Percentiles rank a stretch among this genome's conserved stretches.
Conservation (phyloP, 1,140 invertebrate genomes). For the Vollenhovia emeryi region DNA sequence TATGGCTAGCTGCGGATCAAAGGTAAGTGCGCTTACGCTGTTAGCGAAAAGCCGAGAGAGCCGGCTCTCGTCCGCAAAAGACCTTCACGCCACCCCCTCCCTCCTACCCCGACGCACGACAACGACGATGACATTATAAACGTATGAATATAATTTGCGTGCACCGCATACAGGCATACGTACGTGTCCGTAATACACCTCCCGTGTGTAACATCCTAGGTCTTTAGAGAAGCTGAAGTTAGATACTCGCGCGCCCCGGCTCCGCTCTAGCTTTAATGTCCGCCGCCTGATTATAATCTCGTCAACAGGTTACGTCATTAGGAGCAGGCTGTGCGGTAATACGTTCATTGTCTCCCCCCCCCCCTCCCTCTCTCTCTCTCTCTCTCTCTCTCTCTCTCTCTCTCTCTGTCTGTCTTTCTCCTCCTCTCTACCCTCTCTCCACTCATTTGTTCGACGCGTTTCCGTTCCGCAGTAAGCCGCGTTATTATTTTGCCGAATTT, state of each 20-base stretch:
- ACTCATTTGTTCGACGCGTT: constrained; percentile 41
- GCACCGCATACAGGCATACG: constrained; percentile 63
- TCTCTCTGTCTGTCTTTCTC: constrained; percentile 8
- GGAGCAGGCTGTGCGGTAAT: constrained; percentile 67
- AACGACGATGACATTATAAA: constrained; percentile 69
- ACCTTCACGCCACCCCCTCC: constrained; percentile 42
- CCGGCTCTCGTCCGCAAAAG: constrained; percentile 59
- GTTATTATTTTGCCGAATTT: background rate
- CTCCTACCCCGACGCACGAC: constrained; percentile 61
- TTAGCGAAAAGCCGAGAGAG: constrained; percentile 73
- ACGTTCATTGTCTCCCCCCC: constrained; percentile 38
- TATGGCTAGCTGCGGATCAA: constrained; percentile 77
- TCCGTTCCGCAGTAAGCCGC: background rate
- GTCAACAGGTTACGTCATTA: constrained; percentile 83
- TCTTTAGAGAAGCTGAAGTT: constrained; percentile 73
- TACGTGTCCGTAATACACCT: constrained; percentile 23
- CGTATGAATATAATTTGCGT: constrained; percentile 59
- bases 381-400: background rate
- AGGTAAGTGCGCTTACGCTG: constrained; percentile 80
- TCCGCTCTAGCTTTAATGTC: constrained; percentile 81
- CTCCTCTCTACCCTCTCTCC: background rate
- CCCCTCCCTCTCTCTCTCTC: background rate
- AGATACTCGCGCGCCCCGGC: constrained; percentile 65
- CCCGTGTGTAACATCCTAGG: constrained; percentile 44
- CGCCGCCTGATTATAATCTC: constrained; percentile 85